A percentile compares a stretch with the other conserved stretches of the same genome.
phyloP scores from a whole-genome alignment of 35 echinoderm and acorn worm genomes.

The Lytechinus variegatus region DNA sequence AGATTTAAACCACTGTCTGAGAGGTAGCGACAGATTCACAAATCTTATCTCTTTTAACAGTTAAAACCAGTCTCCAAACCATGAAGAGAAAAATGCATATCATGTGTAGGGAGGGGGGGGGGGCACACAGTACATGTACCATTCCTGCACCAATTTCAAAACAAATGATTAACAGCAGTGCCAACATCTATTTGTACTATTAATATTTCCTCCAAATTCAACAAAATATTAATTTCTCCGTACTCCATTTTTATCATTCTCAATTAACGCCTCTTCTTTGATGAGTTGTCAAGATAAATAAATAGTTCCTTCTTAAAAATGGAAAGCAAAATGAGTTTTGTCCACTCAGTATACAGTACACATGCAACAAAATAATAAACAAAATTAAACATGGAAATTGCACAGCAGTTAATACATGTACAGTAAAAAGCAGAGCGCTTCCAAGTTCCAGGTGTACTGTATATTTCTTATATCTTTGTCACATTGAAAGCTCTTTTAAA shows the following conservation, averaged over 20 bases:
- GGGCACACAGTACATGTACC: no score
- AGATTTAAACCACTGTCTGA: no score
- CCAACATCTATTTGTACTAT: no score
- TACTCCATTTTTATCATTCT: neutral
- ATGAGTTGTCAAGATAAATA: neutral
- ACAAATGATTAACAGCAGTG: no score
- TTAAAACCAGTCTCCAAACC: no score
- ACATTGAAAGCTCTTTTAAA: neutral
- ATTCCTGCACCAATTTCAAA: no score
- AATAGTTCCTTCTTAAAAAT: neutral
- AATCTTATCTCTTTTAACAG: no score
- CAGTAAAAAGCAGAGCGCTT: neutral
- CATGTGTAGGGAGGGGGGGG: no score
- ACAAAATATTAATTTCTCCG: neutral
- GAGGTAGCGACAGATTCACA: no score
- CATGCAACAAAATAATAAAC: neutral
- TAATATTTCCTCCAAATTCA: no score
- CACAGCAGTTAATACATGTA: neutral
- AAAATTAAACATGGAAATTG: neutral
- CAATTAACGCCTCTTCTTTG: neutral
- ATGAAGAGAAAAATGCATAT: no score
- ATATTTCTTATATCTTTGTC: neutral
- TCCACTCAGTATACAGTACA: neutral
- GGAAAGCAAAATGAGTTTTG: no score
- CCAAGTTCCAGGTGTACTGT: neutral